A percentile compares a stretch with the other conserved stretches of the same genome.
Evolutionary conservation across 2,113 vertebrate species (phyloP).

Genomic region (Callospermophilus lateralis): DNA sequence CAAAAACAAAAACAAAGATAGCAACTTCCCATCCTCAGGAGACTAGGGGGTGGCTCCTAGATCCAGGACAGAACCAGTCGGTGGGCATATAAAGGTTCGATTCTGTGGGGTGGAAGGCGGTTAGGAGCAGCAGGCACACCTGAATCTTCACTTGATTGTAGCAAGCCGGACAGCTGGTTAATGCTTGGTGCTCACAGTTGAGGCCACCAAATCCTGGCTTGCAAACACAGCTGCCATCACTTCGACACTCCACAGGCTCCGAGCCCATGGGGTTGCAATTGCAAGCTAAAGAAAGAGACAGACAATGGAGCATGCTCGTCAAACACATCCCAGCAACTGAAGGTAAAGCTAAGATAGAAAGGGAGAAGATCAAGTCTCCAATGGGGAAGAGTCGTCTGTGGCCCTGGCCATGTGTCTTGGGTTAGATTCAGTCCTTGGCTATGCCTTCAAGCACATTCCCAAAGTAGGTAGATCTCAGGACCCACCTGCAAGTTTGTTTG

Average conservation of each 20-base stretch:
- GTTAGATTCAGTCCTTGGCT: not conserved
- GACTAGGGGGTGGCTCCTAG: not conserved
- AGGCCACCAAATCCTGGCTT: conserved; percentile 91
- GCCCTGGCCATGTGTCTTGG: not conserved
- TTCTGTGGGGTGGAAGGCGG: not conserved
- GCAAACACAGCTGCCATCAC: conserved; percentile 92
- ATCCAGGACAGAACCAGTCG: not conserved
- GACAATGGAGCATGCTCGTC: not conserved
- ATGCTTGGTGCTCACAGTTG: conserved; percentile 87
- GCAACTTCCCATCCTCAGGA: not conserved
- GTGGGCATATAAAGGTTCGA: not conserved
- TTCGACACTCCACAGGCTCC: conserved; percentile 86
- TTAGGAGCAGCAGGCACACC: conserved; percentile 83
- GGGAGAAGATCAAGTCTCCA: not conserved
- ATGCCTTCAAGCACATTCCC: not conserved
- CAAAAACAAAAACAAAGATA: not conserved
- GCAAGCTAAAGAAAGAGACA: conserved; percentile 88
- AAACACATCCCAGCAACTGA: not conserved
- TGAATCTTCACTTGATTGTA: conserved; percentile 91
- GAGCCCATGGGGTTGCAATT: conserved; percentile 88
- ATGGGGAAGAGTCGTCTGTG: not conserved
- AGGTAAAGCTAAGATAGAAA: not conserved
- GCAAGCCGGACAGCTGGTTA: conserved; percentile 91
- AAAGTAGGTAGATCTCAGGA: not conserved
- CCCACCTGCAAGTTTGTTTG: not conserved